These are phyloP conservation scores for Dromiciops gliroides DNA, from an alignment of 2,113 vertebrate species.

Conservation along the genomic window DNA sequence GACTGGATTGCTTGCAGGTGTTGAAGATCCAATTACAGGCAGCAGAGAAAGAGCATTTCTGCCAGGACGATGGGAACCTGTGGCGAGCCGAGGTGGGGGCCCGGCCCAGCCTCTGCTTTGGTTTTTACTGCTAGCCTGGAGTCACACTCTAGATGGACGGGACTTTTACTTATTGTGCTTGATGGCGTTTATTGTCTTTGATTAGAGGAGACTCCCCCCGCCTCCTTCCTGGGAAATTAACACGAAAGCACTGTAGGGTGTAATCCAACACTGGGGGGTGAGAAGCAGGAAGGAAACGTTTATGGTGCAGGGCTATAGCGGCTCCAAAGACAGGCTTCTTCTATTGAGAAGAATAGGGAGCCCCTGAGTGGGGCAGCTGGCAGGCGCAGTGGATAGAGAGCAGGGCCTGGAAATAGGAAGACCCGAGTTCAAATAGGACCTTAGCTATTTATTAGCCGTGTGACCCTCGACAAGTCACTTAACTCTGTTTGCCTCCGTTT, in stretches of 20 bases:
- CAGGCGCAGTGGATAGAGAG: too few relatives aligned
- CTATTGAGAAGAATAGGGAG: neutral
- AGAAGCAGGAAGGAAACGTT: neutral
- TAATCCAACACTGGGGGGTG: neutral
- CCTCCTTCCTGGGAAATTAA: neutral
- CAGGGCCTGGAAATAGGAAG: too few relatives aligned
- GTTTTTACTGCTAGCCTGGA: neutral
- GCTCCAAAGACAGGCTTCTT: neutral
- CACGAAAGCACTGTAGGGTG: neutral
- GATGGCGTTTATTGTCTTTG: neutral
- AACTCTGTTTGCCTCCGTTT: too few relatives aligned
- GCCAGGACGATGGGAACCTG: neutral
- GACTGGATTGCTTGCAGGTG: accelerated
- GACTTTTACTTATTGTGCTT: neutral
- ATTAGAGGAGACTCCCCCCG: slow-evolving; percentile 28
- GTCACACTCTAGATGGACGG: neutral
- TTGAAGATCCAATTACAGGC: neutral
- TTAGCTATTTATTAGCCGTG: too few relatives aligned
- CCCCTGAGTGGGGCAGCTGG: too few relatives aligned
- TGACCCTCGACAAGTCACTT: too few relatives aligned
- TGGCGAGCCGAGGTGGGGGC: neutral
- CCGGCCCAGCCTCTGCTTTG: neutral
- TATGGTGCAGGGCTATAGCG: slow-evolving; percentile 7
- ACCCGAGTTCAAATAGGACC: too few relatives aligned
- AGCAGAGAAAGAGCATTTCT: neutral